These are phyloP conservation scores for Notolabrus celidotus DNA, from an alignment of 2,797 vertebrate species.

Conservation along the genomic window DNA sequence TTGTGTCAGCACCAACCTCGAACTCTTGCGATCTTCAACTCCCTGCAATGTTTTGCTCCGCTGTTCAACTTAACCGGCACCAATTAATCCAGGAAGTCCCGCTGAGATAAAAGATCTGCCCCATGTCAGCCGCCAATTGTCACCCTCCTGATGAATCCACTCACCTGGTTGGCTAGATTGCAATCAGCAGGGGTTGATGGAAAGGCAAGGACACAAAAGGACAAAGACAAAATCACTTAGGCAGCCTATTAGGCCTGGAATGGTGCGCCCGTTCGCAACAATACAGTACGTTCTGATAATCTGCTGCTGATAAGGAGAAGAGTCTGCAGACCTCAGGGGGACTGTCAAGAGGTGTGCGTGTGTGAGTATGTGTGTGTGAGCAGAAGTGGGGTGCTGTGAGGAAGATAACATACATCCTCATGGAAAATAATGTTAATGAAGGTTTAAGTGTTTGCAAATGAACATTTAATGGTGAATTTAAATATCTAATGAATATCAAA, in stretches of 20 bases:
- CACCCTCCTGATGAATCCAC: constrained; percentile 76
- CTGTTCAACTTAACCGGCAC: constrained; percentile 64
- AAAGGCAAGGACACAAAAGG: constrained; percentile 84
- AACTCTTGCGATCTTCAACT: constrained; percentile 30
- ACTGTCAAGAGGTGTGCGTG: constrained; percentile 46
- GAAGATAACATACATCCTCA: neutral
- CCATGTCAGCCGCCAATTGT: constrained; percentile 71
- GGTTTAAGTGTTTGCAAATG: constrained; percentile 3
- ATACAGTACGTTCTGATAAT: constrained; percentile 76
- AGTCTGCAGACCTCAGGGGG: constrained; percentile 57
- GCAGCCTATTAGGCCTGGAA: constrained; percentile 73
- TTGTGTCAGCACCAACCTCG: constrained; percentile 34
- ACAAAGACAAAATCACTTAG: constrained; percentile 82
- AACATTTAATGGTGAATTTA: neutral
- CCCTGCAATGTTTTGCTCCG: constrained; percentile 29
- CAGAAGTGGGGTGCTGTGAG: constrained; percentile 15
- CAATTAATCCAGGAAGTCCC: constrained; percentile 81
- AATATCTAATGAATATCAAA: no score
- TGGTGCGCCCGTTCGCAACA: constrained; percentile 55
- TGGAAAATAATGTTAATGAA: neutral
- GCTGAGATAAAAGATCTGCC: constrained; percentile 73
- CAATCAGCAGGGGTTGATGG: constrained; percentile 78
- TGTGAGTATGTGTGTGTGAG: constrained; percentile 27
- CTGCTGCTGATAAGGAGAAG: constrained; percentile 69
- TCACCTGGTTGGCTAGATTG: constrained; percentile 82